A percentile compares a stretch with the other conserved stretches of the same genome.
Conservation (phyloP, 2,888 invertebrate species). For the Prenolepis imparis region DNA sequence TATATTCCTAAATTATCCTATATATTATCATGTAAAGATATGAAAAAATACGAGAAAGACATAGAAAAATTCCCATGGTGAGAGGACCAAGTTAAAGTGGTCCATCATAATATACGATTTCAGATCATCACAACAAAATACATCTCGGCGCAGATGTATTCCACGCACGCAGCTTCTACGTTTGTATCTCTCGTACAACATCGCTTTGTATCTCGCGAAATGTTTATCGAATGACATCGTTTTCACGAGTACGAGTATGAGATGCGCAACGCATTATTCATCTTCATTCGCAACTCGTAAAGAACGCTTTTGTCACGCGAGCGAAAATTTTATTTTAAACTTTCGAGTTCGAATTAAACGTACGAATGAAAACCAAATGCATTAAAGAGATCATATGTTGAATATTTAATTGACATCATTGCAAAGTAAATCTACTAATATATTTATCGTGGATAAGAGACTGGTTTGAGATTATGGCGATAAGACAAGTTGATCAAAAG, state of each 20-base stretch:
- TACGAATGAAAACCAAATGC: background rate
- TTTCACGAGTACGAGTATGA: conserved; percentile 67
- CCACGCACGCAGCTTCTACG: conserved; percentile 32
- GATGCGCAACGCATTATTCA: conserved; percentile 63
- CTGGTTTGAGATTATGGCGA: conserved; percentile 5
- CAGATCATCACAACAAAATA: conserved; percentile 41
- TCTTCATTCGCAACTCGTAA: background rate
- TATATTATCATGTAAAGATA: background rate
- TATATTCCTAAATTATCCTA: background rate
- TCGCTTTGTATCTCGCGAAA: conserved; percentile 53
- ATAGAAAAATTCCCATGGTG: conserved; percentile 27
- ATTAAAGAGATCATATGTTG: conserved; percentile 2
- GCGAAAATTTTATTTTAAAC: conserved; percentile 15
- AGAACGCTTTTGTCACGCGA: background rate
- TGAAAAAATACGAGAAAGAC: no score
- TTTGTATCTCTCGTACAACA: conserved; percentile 40
- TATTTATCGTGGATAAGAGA: background rate
- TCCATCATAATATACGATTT: background rate
- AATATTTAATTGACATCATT: background rate
- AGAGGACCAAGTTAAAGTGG: background rate
- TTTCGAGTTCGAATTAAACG: background rate
- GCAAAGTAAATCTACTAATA: background rate
- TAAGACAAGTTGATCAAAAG: conserved; percentile 11
- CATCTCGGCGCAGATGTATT: conserved; percentile 10
- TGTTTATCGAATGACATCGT: conserved; percentile 70